Evolutionary conservation across 1,140 invertebrate species (phyloP).

Genomic region (Panagrolaimus sp.): DNA sequence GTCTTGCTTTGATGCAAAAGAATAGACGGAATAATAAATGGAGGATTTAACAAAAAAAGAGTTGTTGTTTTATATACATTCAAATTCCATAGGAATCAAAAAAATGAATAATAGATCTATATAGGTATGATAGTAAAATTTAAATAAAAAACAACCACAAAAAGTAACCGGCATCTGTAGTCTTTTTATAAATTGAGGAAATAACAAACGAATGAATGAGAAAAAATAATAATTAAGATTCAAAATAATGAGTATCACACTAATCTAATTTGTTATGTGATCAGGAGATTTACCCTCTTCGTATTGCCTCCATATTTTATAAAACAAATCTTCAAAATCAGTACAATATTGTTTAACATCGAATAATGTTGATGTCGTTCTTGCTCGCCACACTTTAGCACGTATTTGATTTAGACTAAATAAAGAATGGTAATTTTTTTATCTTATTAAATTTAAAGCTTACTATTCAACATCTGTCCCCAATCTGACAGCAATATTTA

Average conservation of each 20-base stretch:
- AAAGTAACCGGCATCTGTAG: conserved; percentile 7
- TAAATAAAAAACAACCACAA: not conserved
- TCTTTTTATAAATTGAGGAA: not conserved
- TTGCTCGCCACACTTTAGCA: conserved; percentile 84
- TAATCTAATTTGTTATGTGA: conserved; percentile 64
- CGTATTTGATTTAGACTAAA: conserved; percentile 79
- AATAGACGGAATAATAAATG: too few species aligned
- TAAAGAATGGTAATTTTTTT: conserved; percentile 42
- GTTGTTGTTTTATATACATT: too few species aligned
- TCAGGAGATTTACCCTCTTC: conserved; percentile 69
- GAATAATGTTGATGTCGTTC: conserved; percentile 82
- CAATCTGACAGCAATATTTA: conserved; percentile 82
- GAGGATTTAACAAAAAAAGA: too few species aligned
- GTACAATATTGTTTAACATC: conserved; percentile 80
- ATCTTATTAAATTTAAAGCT: conserved; percentile 61
- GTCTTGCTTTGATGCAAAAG: too few species aligned
- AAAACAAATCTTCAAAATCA: conserved; percentile 79
- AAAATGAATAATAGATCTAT: too few species aligned
- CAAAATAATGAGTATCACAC: not conserved
- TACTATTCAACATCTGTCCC: conserved; percentile 84
- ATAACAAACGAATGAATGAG: too few species aligned
- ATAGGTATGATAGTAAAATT: too few species aligned
- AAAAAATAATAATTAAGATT: conserved; percentile 4
- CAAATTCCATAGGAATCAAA: too few species aligned
- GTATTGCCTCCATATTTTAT: conserved; percentile 77